Evolutionary conservation across 2,888 invertebrate genomes (phyloP).

Genomic region (Cinara cedri): DNA sequence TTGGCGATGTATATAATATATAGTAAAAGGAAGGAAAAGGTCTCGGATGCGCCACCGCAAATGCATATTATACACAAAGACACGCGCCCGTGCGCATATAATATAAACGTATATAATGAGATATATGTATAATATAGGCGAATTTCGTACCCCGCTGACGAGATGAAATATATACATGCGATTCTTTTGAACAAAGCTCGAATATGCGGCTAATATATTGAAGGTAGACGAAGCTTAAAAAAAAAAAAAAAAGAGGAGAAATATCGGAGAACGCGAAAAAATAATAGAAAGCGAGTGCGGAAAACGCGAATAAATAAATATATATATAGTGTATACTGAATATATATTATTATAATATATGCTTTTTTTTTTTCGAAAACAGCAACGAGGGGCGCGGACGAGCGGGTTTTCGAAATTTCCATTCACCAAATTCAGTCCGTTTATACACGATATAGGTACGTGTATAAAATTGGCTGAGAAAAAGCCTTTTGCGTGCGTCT

Average conservation of each 20-base stretch:
- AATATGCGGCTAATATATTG: conserved; percentile 47
- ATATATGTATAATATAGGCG: background rate
- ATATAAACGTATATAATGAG: background rate
- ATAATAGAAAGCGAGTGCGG: background rate
- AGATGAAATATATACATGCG: conserved; percentile 52
- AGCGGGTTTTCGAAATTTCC: conserved; percentile 29
- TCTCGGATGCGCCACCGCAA: conserved; percentile 1
- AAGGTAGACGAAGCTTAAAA: conserved; percentile 34
- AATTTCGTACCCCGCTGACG: conserved; percentile 32
- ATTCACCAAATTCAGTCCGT: conserved; percentile 29
- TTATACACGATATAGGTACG: background rate
- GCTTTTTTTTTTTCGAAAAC: conserved; percentile 6
- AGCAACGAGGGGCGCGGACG: background rate
- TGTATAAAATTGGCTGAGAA: background rate
- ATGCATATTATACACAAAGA: background rate
- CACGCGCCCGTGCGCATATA: background rate
- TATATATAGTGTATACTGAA: too few relatives aligned
- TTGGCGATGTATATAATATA: background rate
- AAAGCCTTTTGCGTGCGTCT: conserved; percentile 1
- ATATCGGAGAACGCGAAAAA: background rate
- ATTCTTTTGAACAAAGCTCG: conserved; percentile 35
- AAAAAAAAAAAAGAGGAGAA: background rate
- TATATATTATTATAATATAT: too few relatives aligned
- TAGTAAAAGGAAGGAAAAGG: background rate
- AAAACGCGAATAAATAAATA: too few relatives aligned